Percentiles rank a stretch among this genome's conserved stretches.
Evolutionary conservation across 2,797 vertebrate genomes (phyloP).

Genomic region (Anomalospiza imberbis): DNA sequence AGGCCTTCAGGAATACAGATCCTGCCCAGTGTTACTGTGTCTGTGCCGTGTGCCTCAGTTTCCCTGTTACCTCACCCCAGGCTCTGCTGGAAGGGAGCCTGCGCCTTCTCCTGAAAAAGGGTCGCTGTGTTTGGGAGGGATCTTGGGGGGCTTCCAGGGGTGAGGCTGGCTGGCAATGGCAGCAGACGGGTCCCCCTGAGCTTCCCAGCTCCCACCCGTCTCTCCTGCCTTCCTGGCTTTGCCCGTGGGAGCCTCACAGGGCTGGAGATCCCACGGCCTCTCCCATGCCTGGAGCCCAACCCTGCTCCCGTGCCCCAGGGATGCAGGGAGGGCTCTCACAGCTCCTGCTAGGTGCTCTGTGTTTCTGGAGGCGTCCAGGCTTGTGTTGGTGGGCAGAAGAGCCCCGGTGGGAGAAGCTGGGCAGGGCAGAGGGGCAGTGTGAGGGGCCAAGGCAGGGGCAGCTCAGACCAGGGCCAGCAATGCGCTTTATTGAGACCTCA

Average conservation of each 20-base stretch:
- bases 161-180: accelerated
- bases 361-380: not conserved
- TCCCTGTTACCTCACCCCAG: not conserved
- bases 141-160: not conserved
- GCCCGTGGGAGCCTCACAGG: not conserved
- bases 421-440: accelerated
- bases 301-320: accelerated
- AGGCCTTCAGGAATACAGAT: constrained; percentile 12
- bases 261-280: not conserved
- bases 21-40: not conserved
- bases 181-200: not conserved
- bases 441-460: not conserved
- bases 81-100: not conserved
- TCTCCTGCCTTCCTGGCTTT: not conserved
- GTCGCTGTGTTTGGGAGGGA: not conserved
- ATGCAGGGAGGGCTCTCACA: not conserved
- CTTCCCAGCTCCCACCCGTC: not conserved
- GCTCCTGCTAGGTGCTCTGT: not conserved
- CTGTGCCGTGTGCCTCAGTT: not conserved
- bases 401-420: not conserved
- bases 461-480: not conserved
- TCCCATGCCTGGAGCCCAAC: accelerated
- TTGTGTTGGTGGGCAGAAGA: not conserved
- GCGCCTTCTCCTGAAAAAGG: not conserved
- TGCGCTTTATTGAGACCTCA: constrained; percentile 22